Evolutionary conservation across 2,113 vertebrate genomes (phyloP).

Genomic region (Clarias macrocephalus): DNA sequence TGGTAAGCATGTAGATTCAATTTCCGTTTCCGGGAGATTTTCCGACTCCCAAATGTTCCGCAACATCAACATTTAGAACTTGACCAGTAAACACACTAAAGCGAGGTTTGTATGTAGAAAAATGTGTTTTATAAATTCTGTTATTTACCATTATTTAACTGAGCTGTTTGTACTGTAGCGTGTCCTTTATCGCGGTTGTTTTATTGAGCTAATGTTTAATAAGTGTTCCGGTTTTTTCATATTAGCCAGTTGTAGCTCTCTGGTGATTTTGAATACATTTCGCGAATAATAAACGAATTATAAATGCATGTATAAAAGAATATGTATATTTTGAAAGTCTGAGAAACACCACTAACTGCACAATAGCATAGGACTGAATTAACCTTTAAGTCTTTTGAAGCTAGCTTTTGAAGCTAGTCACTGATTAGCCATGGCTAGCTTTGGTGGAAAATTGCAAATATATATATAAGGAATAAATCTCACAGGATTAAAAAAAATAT

Average conservation of each 20-base stretch:
- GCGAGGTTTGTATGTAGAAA: constrained; percentile 54
- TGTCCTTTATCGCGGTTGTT: neutral
- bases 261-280: neutral
- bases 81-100: constrained; percentile 35
- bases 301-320: neutral
- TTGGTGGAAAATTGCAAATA: too few species aligned
- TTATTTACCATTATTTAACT: neutral
- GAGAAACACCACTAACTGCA: too few species aligned
- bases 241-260: neutral
- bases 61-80: constrained; percentile 66
- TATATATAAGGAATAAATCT: neutral
- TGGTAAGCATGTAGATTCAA: neutral
- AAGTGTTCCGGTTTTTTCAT: neutral
- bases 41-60: constrained; percentile 43
- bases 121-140: neutral
- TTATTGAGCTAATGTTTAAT: neutral
- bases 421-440: neutral
- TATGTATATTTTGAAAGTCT: neutral
- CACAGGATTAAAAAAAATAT: neutral
- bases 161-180: neutral
- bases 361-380: neutral
- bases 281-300: neutral
- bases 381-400: neutral
- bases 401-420: neutral
- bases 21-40: constrained; percentile 65